Evolutionary conservation across 2,113 vertebrate genomes (phyloP), one percentile per base, ranked within the genome.

Genomic region (Anguilla rostrata): DNA sequence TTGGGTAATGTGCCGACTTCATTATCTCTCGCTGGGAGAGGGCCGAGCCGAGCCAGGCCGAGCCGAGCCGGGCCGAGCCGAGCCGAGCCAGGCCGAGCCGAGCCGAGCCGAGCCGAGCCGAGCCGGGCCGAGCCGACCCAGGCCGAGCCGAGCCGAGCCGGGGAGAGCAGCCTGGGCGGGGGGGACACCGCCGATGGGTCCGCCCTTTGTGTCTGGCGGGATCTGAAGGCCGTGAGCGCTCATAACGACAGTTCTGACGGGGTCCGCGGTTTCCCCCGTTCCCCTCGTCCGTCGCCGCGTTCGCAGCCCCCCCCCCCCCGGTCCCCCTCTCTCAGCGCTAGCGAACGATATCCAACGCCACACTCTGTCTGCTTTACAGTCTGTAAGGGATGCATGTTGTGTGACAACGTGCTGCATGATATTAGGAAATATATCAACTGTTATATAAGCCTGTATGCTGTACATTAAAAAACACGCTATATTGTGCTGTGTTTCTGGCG

Each of bases 281-380:
- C 93, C 93, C 94, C 94, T 92, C 34, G 34, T 95, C 90, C 94
- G 92, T 93, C 93, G 91, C 91, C 60, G 11, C 88, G 87, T 91
- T 92, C 88, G 86, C 91, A 89, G 90, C n/a, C 90, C 91, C 49
- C 90, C 86, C 92, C 89, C 92, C 90, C 90, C 34, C 90, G 91
- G 7, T 90, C 86, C 92, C 89, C 92, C 90, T 89, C 87, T 11
- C 6, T 39, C 11, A n/a, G 56, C 40, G 34, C 88, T 87, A 86
- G 43, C 90, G 93, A 94, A 89, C 85, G 93, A 93, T 94, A 94
- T 94, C 93, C 90, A 94, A 29, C 5, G 11, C 9, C 3, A 12
- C 26, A 12, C 1, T 75, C 71, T 34, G 9, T 29, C 26, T 29
- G n/a, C 14, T 75, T 75, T 26, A 34, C 34, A 34, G 34, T 34